Conservation (phyloP, 2,888 invertebrate species). For the Minunthozetes semirufus region DNA sequence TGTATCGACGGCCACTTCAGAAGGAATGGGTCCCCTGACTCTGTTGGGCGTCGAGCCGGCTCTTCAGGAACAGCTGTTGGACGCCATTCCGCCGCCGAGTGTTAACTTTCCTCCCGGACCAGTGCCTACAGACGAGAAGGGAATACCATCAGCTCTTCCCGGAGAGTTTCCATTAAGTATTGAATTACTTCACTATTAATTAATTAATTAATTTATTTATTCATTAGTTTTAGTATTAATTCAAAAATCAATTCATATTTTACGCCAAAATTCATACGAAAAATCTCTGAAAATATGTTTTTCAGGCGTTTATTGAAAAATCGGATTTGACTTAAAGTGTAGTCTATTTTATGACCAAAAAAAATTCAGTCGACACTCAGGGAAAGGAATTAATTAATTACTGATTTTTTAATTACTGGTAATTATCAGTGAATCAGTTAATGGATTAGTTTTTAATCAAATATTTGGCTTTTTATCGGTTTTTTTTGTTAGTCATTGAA, state of each 20-base stretch:
- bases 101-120: conserved; percentile 18
- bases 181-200: conserved; percentile 14
- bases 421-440: no score
- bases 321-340: background rate
- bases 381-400: no score
- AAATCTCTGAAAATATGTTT: background rate
- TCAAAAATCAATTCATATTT: no score
- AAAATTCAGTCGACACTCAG: no score
- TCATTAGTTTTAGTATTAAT: background rate
- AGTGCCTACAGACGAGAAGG: background rate
- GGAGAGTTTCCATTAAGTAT: conserved; percentile 24
- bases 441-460: no score
- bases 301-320: no score
- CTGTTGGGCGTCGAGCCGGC: background rate
- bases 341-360: background rate
- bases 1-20: background rate
- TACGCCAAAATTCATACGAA: background rate
- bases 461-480: background rate
- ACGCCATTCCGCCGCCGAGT: conserved; percentile 22
- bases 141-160: conserved; percentile 8
- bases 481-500: background rate
- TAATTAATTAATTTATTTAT: background rate
- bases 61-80: background rate
- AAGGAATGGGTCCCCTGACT: background rate
- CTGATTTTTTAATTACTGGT: no score